Evolutionary conservation across 2,113 vertebrate species (phyloP).

Genomic region (Cervus canadensis): DNA sequence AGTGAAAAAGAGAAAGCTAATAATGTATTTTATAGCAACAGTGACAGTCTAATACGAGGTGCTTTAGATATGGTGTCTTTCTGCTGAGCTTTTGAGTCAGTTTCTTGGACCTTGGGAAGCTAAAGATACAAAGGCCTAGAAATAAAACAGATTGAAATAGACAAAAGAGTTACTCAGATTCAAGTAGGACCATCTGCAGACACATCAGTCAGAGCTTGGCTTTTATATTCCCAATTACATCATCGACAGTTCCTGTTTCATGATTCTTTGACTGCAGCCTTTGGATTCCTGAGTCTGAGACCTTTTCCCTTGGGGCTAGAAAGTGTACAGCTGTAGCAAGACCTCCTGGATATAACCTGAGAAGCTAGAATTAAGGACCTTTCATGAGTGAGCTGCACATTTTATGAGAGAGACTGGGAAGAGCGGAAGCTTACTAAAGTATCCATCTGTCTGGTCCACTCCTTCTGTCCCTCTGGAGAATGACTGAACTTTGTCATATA

Average conservation of each 20-base stretch:
- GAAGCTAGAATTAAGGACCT: background rate
- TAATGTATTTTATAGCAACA: background rate
- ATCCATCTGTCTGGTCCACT: background rate
- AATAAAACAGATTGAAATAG: constrained; percentile 5
- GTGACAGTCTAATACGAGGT: background rate
- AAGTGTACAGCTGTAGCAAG: background rate
- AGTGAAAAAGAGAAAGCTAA: background rate
- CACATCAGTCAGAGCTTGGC: background rate
- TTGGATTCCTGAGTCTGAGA: background rate
- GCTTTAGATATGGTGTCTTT: background rate
- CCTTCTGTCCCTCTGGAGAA: constrained; percentile 18
- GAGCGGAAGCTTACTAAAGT: background rate
- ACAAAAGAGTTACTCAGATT: constrained; percentile 1
- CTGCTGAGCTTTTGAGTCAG: background rate
- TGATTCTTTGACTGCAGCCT: background rate
- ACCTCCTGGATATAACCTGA: background rate
- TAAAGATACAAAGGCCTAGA: background rate
- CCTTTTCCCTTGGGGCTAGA: background rate
- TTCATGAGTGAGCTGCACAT: background rate
- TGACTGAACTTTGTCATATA: background rate
- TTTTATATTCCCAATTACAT: background rate
- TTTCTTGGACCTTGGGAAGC: background rate
- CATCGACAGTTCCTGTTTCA: background rate
- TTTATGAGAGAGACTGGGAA: background rate
- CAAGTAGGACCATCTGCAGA: background rate